A percentile compares a stretch with the other conserved stretches of the same genome.
Conservation (phyloP, 2,888 invertebrate species). For the Pristionchus mayeri region DNA sequence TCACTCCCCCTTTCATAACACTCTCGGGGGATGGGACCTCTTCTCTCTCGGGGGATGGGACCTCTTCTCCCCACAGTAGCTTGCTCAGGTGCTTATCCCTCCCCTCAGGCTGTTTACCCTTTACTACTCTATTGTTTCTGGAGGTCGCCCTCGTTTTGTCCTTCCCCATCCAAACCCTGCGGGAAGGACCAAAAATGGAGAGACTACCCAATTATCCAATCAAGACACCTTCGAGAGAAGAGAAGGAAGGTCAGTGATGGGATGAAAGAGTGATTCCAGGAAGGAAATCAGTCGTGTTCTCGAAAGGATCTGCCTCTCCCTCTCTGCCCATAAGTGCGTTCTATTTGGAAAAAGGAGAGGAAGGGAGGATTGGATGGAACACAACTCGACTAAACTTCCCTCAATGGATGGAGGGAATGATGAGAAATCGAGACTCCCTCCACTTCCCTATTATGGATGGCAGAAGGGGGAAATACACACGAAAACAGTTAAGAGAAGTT, state of each 20-base stretch:
- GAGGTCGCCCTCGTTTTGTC: slow-evolving; percentile 33
- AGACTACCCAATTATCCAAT: slow-evolving; percentile 31
- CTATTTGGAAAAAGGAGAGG: slow-evolving; percentile 29
- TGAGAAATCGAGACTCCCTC: slow-evolving; percentile 4
- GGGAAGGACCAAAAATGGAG: slow-evolving; percentile 17
- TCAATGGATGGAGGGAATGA: not conserved
- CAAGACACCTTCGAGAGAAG: slow-evolving; percentile 29
- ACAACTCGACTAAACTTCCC: slow-evolving; percentile 2
- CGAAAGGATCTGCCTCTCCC: not conserved
- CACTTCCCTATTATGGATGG: not conserved
- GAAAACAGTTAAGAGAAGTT: slow-evolving; percentile 13
- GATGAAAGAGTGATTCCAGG: not conserved
- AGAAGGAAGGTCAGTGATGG: not conserved
- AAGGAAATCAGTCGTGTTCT: not conserved
- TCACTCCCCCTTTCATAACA: slow-evolving; percentile 21
- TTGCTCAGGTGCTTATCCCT: slow-evolving; percentile 5
- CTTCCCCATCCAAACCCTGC: not conserved
- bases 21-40: not conserved
- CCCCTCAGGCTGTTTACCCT: slow-evolving; percentile 14
- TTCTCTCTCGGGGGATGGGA: no score
- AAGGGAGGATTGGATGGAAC: slow-evolving; percentile 28
- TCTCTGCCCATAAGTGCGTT: slow-evolving; percentile 9
- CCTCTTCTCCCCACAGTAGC: not conserved
- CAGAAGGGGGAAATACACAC: not conserved
- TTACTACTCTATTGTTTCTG: slow-evolving; percentile 28